Evolutionary conservation across 2,113 vertebrate species (phyloP), one percentile per base, ranked within the genome.

Genomic region (Lanius ludovicianus): DNA sequence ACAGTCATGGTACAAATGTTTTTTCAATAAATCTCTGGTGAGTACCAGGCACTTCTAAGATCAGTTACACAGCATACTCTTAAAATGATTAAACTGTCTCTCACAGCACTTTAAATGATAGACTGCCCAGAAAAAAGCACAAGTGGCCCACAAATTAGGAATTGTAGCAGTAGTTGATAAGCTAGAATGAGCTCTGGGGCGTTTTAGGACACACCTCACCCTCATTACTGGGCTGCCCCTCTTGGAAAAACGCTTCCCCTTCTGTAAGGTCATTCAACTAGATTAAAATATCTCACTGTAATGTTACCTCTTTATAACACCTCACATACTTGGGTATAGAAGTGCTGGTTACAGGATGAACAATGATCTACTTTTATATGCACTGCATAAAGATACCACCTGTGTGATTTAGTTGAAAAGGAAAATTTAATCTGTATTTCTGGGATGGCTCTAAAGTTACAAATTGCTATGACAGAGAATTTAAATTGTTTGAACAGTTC

Each of bases 81-180:
- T 93, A 85, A 80, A 97, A 96, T 95, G 90, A 97, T 97, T 96
- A 94, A 97, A 97, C 67, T 95, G 87, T 96, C 89, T 96, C 59
- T 91, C 65, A 77, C 70, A 89, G 95, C 87, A 91, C 93, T 97
- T 97, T 91, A 92, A 90, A 95, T 97, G 95, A 98, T 60, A 96
- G 95, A 97, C 84, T 93, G 78, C 37, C 60, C 90, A 96, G 93
- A 87, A 93, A 93, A 93, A 97, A 91, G 71, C 91, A 93, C 79
- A 82, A 94, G 69, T 93, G 94, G 74, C 76, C 88, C 92, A 96
- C 96, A 97, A 97, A 96, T 96, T 95, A 96, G 93, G 92, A 96
- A 87, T 30, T 94, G 89, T 92, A 91, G 89, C 78, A 85, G 73
- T 87, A 84, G 89, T 13, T 95, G 97, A 92, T 97, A 94, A 67